Percentiles rank a stretch among this genome's conserved stretches.
These are phyloP conservation scores for Adelges cooleyi DNA, from an alignment of 1,140 invertebrate genomes.

Conservation along the genomic window DNA sequence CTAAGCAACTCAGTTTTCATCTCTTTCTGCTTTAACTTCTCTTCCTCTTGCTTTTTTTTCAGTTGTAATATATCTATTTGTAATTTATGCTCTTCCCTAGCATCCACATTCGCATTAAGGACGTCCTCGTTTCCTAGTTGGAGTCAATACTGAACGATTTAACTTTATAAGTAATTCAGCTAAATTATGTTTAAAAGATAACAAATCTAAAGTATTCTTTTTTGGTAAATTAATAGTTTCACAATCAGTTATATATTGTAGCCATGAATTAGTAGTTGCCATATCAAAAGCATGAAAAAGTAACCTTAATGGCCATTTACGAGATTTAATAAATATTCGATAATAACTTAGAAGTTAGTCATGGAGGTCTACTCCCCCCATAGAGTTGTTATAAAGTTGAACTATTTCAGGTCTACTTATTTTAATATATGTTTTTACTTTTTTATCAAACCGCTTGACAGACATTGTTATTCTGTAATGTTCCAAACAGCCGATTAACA, in stretches of 20 bases:
- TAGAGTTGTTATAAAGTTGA: background rate
- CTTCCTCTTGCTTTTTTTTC: conserved; percentile 4
- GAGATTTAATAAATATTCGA: too few species aligned
- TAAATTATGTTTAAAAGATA: background rate
- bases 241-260: background rate
- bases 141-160: background rate
- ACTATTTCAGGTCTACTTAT: background rate
- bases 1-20: conserved; percentile 12
- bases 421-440: background rate
- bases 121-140: background rate
- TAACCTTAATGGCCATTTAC: background rate
- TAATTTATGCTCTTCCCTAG: background rate
- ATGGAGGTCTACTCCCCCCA: background rate
- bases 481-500: background rate
- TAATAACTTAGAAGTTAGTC: background rate
- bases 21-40: background rate
- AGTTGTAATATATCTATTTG: conserved; percentile 1
- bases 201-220: background rate
- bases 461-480: background rate
- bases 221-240: background rate
- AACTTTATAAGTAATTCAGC: background rate
- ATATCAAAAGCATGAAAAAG: background rate
- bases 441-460: too few species aligned
- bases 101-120: background rate
- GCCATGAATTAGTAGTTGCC: background rate